A percentile compares a stretch with the other conserved stretches of the same genome.
Evolutionary conservation across 2,113 vertebrate species (phyloP).

Genomic region (Brachionichthys hirsutus): DNA sequence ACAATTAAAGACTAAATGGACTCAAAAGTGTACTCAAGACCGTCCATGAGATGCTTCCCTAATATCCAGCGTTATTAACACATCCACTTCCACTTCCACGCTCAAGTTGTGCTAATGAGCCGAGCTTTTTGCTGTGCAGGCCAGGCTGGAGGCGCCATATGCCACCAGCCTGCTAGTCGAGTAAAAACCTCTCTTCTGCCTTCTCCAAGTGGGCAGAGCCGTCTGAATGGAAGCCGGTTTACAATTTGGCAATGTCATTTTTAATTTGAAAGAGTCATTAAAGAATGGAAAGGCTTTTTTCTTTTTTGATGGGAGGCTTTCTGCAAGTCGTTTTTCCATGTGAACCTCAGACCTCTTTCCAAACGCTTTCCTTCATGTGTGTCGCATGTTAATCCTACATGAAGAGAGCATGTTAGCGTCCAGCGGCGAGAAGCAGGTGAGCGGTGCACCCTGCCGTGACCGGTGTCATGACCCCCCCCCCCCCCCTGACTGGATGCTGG

Average conservation of each 20-base stretch:
- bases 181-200: slow-evolving; percentile 32
- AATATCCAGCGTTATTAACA: slow-evolving; percentile 37
- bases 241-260: slow-evolving; percentile 42
- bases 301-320: not conserved
- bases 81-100: slow-evolving; percentile 22
- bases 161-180: slow-evolving; percentile 45
- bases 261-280: slow-evolving; percentile 34
- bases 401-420: slow-evolving; percentile 14
- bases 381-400: slow-evolving; percentile 4
- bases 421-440: slow-evolving; percentile 17
- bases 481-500: slow-evolving; percentile 30
- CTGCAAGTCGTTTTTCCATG: not conserved
- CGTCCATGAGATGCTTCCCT: not conserved
- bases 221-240: slow-evolving; percentile 39
- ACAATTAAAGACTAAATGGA: slow-evolving; percentile 14
- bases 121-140: slow-evolving; percentile 38
- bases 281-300: slow-evolving; percentile 6
- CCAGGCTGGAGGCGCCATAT: slow-evolving; percentile 26
- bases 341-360: not conserved
- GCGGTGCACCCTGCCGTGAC: not conserved
- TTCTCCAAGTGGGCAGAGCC: slow-evolving; percentile 53
- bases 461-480: not conserved
- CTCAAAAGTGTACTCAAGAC: slow-evolving; percentile 13
- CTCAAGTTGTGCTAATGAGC: slow-evolving; percentile 38
- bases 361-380: not conserved